Evolutionary conservation across 2,888 invertebrate species (phyloP).

Genomic region (Rhagonycha lutea): DNA sequence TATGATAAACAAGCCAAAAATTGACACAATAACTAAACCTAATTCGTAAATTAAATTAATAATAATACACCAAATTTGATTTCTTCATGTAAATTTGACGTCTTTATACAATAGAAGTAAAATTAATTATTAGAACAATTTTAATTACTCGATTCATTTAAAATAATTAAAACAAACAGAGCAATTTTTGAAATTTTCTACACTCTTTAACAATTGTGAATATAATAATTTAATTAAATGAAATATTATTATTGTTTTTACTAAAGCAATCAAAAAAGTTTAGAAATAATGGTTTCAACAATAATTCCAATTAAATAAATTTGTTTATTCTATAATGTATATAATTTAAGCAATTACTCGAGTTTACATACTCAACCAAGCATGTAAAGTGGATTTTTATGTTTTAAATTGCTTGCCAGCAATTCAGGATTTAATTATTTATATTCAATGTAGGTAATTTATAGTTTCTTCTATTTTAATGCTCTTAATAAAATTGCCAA

Average conservation of each 20-base stretch:
- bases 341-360: slow-evolving; percentile 27
- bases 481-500: neutral
- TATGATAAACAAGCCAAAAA: neutral
- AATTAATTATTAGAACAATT: neutral
- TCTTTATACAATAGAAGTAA: neutral
- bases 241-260: neutral
- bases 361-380: slow-evolving; percentile 35
- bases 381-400: slow-evolving; percentile 12
- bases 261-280: neutral
- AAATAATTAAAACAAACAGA: neutral
- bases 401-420: neutral
- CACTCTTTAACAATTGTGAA: neutral
- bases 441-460: neutral
- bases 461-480: neutral
- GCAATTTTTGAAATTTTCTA: neutral
- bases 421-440: neutral
- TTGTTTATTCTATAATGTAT: neutral
- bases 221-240: neutral
- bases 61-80: neutral
- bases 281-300: neutral
- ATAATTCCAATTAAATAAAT: neutral
- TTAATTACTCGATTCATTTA: neutral
- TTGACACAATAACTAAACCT: neutral
- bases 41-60: neutral
- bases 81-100: neutral